phyloP scores from a whole-genome alignment of 2,888 invertebrate genomes.

The Tetheella fluctuosa region DNA sequence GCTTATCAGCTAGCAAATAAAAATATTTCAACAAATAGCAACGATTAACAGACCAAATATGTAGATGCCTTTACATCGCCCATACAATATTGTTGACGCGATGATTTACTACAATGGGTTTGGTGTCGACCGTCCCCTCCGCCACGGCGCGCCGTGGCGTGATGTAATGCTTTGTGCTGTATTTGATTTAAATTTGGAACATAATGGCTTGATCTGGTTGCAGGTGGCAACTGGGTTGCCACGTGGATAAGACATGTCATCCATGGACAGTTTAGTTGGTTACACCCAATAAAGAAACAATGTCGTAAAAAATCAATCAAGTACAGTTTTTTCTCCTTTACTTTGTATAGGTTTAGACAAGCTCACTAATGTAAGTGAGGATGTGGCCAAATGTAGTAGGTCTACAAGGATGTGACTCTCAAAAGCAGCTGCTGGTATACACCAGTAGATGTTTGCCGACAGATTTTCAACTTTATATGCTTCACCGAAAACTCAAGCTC shows the following conservation, averaged over 20 bases:
- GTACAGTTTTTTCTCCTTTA: too few relatives aligned
- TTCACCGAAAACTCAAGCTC: too few relatives aligned
- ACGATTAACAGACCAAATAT: neutral
- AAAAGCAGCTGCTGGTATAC: too few relatives aligned
- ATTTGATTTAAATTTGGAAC: slow-evolving; percentile 3
- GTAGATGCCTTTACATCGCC: slow-evolving; percentile 4
- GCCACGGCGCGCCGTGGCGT: neutral
- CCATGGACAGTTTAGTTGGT: too few relatives aligned
- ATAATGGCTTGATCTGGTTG: neutral
- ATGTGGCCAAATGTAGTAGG: too few relatives aligned
- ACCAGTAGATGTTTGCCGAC: too few relatives aligned
- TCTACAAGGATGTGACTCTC: too few relatives aligned
- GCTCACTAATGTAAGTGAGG: too few relatives aligned
- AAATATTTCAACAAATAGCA: neutral
- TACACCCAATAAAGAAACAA: too few relatives aligned
- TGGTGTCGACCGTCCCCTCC: neutral
- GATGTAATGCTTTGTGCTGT: neutral
- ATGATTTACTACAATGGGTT: slow-evolving; percentile 8
- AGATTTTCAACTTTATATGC: too few relatives aligned
- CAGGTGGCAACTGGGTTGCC: slow-evolving; percentile 2
- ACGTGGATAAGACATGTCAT: neutral
- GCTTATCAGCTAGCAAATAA: neutral
- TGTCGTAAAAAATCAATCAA: too few relatives aligned
- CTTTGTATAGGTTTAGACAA: too few relatives aligned
- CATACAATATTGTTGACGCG: slow-evolving; percentile 1